These are phyloP conservation scores for Odobenus rosmarus DNA, from an alignment of 2,113 vertebrate species.

Conservation along the genomic window DNA sequence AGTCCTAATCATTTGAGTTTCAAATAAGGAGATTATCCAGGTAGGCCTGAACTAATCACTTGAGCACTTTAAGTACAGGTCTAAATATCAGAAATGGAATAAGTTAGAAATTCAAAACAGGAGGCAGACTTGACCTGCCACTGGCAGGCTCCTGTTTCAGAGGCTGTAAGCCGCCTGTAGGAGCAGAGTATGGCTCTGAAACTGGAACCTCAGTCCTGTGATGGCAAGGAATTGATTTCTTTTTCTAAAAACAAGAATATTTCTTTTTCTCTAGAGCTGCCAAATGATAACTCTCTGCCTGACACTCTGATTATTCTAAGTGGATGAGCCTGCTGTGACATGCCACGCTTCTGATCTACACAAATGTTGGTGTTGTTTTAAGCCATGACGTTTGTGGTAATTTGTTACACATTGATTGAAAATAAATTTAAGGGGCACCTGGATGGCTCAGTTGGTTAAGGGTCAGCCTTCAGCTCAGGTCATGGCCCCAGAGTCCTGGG, in stretches of 20 bases:
- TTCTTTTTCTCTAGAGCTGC: background rate
- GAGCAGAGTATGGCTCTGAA: background rate
- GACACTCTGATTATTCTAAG: background rate
- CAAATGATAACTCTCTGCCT: background rate
- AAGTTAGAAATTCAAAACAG: background rate
- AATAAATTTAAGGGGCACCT: background rate
- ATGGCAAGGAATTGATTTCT: background rate
- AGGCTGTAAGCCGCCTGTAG: rapidly evolving
- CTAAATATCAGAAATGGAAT: background rate
- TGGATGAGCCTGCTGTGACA: background rate
- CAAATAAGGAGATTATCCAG: background rate
- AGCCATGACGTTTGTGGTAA: background rate
- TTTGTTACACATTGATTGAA: background rate
- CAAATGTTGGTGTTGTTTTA: background rate
- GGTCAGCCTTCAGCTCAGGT: too few species aligned
- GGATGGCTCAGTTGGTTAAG: too few species aligned
- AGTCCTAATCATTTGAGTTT: background rate
- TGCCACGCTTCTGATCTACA: background rate
- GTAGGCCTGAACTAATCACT: background rate
- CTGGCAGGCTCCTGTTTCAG: background rate
- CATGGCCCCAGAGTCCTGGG: too few species aligned
- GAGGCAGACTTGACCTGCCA: background rate
- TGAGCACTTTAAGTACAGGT: background rate
- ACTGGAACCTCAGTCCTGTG: background rate
- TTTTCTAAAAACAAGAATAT: background rate